phyloP scores from a whole-genome alignment of 2,888 invertebrate genomes.

The Timema cristinae region DNA sequence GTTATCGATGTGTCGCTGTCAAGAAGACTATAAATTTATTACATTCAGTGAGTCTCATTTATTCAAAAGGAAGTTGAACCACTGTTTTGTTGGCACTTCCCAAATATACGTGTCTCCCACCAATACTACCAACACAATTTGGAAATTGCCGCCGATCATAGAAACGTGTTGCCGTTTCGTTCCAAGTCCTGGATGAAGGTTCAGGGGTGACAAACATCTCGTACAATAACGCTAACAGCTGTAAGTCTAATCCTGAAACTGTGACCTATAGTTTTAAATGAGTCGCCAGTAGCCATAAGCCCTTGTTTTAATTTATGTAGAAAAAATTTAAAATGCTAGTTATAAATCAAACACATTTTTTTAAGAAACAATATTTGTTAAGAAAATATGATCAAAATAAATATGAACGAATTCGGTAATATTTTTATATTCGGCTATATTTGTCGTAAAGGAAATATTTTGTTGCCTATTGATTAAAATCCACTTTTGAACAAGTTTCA shows the following conservation, averaged over 20 bases:
- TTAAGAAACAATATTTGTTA: too few species aligned
- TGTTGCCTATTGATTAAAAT: too few species aligned
- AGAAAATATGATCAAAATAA: too few species aligned
- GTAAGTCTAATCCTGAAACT: neutral
- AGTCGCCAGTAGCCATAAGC: neutral
- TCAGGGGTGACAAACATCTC: neutral
- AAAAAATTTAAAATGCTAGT: too few species aligned
- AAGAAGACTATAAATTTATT: too few species aligned
- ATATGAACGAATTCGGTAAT: too few species aligned
- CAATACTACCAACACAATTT: slow-evolving; percentile 34
- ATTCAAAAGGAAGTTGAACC: slow-evolving; percentile 27
- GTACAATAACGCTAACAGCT: neutral
- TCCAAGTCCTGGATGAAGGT: neutral
- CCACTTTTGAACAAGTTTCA: too few species aligned
- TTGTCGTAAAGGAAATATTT: too few species aligned
- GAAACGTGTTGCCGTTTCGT: slow-evolving; percentile 29
- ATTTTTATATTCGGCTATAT: too few species aligned
- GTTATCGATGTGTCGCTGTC: too few species aligned
- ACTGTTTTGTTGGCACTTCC: slow-evolving; percentile 33
- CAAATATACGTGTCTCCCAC: slow-evolving; percentile 35
- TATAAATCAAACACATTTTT: too few species aligned
- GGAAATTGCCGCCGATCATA: slow-evolving; percentile 33
- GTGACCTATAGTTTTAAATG: slow-evolving; percentile 3
- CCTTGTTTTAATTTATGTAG: neutral
- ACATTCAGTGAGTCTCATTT: too few species aligned